These are phyloP conservation scores for Micronisus gabar DNA, from an alignment of 2,113 vertebrate genomes.

Conservation along the genomic window DNA sequence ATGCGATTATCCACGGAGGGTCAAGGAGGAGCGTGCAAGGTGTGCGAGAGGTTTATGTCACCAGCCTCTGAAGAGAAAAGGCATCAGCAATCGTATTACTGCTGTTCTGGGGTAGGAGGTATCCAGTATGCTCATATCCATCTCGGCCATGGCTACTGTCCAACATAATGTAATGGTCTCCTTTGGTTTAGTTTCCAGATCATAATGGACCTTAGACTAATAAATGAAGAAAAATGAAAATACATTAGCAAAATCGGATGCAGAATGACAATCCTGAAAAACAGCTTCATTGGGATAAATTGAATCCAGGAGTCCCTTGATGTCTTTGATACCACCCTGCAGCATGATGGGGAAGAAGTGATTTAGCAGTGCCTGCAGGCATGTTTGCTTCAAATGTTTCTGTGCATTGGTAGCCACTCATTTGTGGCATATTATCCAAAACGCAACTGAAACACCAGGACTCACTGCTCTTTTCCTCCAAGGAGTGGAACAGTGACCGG, in stretches of 20 bases:
- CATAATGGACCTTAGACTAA: not conserved
- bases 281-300: not conserved
- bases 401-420: not conserved
- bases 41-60: not conserved
- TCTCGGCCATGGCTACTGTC: not conserved
- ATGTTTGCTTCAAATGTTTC: not conserved
- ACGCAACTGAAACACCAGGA: rapidly evolving
- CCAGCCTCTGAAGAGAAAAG: not conserved
- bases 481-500: not conserved
- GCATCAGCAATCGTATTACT: not conserved
- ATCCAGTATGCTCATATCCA: not conserved
- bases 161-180: not conserved
- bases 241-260: not conserved
- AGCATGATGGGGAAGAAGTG: not conserved
- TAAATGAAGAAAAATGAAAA: not conserved
- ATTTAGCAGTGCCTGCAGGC: not conserved
- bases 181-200: not conserved
- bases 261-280: not conserved
- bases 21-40: not conserved
- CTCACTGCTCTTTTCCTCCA: not conserved
- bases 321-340: not conserved
- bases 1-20: not conserved
- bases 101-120: not conserved
- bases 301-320: not conserved
- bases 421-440: not conserved